phyloP scores from a whole-genome alignment of 2,797 vertebrate genomes.

The Petrocephalus schoutedeni region DNA sequence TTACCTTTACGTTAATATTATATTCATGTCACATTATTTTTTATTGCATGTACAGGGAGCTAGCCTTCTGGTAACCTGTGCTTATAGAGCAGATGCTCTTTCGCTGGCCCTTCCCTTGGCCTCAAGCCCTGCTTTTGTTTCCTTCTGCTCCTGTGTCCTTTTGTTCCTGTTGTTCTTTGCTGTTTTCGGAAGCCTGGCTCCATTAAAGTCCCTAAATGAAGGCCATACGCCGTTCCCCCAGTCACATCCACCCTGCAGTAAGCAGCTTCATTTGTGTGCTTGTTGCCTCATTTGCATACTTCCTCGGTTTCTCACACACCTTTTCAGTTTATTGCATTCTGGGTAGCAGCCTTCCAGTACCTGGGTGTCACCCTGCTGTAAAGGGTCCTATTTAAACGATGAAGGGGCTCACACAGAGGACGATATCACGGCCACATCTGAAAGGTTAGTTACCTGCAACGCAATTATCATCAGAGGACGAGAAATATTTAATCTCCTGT shows the following conservation, averaged over 20 bases:
- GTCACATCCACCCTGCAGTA: background rate
- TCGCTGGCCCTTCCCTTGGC: background rate
- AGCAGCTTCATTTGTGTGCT: background rate
- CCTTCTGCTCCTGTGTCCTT: background rate
- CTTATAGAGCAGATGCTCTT: background rate
- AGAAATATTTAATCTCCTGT: conserved; percentile 35
- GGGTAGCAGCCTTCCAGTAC: background rate
- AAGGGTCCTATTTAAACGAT: background rate
- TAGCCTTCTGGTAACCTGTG: background rate
- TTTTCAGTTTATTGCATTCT: background rate
- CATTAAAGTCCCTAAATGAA: background rate
- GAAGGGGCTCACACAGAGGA: conserved; percentile 30
- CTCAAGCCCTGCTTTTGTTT: background rate
- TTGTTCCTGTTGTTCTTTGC: background rate
- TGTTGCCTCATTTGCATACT: background rate
- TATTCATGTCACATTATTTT: background rate
- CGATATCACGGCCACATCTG: conserved; percentile 39
- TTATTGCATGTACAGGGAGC: background rate
- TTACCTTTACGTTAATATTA: background rate
- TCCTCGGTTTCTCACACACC: background rate
- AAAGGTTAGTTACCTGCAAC: conserved; percentile 42
- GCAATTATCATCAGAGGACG: conserved; percentile 41
- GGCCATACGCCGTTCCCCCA: background rate
- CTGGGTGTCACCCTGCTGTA: background rate
- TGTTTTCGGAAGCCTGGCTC: background rate